phyloP scores from a whole-genome alignment of 2,113 vertebrate species.

The Plectropomus leopardus region DNA sequence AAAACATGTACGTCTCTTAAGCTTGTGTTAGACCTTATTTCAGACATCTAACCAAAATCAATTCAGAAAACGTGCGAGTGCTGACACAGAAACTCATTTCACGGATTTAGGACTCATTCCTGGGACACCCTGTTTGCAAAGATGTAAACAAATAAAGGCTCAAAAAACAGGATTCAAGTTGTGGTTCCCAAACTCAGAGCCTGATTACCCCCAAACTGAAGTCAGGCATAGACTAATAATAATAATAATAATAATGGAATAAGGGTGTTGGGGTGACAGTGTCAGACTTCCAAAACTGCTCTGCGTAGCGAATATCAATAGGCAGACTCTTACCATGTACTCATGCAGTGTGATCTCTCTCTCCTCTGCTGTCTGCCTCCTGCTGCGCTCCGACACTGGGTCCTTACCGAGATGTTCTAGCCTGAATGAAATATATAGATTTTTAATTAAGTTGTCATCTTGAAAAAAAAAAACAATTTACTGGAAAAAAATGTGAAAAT shows the following conservation, averaged over 20 bases:
- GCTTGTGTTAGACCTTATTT: too few relatives aligned
- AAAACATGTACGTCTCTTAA: too few relatives aligned
- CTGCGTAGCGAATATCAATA: neutral
- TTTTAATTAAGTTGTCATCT: too few relatives aligned
- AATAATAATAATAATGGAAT: neutral
- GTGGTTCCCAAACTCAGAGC: neutral
- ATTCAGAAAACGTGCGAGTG: too few relatives aligned
- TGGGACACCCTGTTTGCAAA: too few relatives aligned
- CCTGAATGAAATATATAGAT: constrained; percentile 76
- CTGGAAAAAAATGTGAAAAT: neutral
- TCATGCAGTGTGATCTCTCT: constrained; percentile 76
- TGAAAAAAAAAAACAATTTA: neutral
- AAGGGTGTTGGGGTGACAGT: neutral
- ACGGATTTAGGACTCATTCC: too few relatives aligned
- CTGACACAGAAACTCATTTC: too few relatives aligned
- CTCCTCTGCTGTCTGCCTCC: constrained; percentile 83
- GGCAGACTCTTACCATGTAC: constrained; percentile 83
- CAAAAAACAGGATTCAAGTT: neutral
- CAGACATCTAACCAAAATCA: too few relatives aligned
- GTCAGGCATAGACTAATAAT: too few relatives aligned
- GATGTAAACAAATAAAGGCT: too few relatives aligned
- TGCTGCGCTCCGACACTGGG: constrained; percentile 78
- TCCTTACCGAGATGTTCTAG: constrained; percentile 88
- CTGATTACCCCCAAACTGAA: neutral
- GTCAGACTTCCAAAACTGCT: neutral